A percentile compares a stretch with the other conserved stretches of the same genome.
Evolutionary conservation across 2,797 vertebrate genomes (phyloP).

Genomic region (Neopelma chrysocephalum): DNA sequence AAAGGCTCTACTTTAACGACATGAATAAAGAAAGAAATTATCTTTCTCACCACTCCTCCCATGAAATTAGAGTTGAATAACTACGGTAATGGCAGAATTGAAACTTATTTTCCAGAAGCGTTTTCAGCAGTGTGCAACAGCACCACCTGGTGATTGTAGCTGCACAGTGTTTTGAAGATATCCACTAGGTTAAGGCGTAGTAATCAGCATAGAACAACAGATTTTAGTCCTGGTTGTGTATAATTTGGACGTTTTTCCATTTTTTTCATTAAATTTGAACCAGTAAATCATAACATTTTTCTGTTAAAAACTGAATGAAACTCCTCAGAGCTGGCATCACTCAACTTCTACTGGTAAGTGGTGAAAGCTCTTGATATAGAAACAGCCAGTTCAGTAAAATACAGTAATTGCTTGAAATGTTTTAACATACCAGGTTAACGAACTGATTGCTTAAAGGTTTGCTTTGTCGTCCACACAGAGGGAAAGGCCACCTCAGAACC

Average conservation of each 20-base stretch:
- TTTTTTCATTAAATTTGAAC: not conserved
- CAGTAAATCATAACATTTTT: not conserved
- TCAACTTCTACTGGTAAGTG: not conserved
- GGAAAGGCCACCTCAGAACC: not conserved
- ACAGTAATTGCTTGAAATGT: not conserved
- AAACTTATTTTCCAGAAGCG: not conserved
- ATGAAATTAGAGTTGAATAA: not conserved
- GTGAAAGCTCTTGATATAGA: not conserved
- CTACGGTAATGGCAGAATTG: not conserved
- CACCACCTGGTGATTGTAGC: constrained; percentile 47
- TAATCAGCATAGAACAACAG: not conserved
- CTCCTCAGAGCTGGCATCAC: not conserved
- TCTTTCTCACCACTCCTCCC: not conserved
- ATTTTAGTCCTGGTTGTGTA: not conserved
- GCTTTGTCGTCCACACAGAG: not conserved
- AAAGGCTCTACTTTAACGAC: not conserved
- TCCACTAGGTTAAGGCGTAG: not conserved
- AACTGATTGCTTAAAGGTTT: not conserved
- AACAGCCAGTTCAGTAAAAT: not conserved
- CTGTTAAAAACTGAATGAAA: not conserved
- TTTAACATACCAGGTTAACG: not conserved
- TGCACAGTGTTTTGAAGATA: not conserved
- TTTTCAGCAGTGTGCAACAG: not conserved
- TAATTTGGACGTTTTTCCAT: not conserved
- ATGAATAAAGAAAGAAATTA: not conserved